Evolutionary conservation across 2,797 vertebrate species (phyloP).

Genomic region (Cryptoblepharus egeriae): DNA sequence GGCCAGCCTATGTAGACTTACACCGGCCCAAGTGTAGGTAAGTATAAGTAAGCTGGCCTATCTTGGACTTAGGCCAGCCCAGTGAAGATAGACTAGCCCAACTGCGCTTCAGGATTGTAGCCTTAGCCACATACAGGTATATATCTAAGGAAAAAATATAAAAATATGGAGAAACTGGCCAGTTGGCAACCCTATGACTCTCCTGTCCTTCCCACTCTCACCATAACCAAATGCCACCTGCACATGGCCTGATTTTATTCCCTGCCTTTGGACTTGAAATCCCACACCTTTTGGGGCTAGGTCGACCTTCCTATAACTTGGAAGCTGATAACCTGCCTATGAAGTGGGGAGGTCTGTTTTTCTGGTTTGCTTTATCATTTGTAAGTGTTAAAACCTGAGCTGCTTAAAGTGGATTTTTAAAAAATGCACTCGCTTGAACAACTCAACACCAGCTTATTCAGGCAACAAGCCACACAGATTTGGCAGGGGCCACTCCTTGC

Average conservation of each 20-base stretch:
- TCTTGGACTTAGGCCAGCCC: too few species aligned
- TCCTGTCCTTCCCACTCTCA: too few species aligned
- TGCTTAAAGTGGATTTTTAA: constrained; percentile 2
- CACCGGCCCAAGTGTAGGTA: too few species aligned
- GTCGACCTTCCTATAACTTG: background rate
- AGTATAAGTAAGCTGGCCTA: too few species aligned
- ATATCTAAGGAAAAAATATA: too few species aligned
- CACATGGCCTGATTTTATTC: background rate
- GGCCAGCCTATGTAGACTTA: too few species aligned
- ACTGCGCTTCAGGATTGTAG: too few species aligned
- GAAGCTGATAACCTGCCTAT: too few species aligned
- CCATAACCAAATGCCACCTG: background rate
- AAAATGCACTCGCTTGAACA: constrained; percentile 32
- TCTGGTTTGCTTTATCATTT: constrained; percentile 24
- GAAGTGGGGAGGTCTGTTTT: background rate
- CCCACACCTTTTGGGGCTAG: background rate
- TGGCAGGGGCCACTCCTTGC: constrained; percentile 57
- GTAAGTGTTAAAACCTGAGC: constrained; percentile 10
- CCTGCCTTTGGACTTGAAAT: background rate
- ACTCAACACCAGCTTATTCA: constrained; percentile 33
- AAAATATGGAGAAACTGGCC: too few species aligned
- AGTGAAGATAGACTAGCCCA: too few species aligned
- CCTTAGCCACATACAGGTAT: too few species aligned
- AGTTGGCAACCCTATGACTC: too few species aligned
- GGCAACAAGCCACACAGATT: constrained; percentile 56